phyloP scores from a whole-genome alignment of 2,113 vertebrate species.

The Dendropsophus ebraccatus region DNA sequence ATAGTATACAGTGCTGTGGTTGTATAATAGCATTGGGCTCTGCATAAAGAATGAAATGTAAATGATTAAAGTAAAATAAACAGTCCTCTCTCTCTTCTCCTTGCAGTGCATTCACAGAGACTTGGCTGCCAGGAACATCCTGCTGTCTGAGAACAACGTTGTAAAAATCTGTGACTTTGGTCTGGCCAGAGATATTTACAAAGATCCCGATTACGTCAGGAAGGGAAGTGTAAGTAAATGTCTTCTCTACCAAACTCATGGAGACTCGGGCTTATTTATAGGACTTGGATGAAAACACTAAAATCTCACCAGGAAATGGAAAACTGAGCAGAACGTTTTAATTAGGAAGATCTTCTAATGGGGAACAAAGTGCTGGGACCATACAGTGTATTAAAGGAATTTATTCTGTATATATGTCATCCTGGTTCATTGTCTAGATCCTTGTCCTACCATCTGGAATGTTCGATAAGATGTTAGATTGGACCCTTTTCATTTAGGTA shows the following conservation, averaged over 20 bases:
- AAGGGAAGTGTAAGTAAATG: constrained; percentile 90
- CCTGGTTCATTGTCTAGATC: background rate
- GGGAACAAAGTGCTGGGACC: background rate
- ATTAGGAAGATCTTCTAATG: background rate
- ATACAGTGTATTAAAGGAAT: background rate
- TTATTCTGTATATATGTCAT: background rate
- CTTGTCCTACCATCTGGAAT: background rate
- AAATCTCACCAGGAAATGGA: background rate
- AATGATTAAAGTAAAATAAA: background rate
- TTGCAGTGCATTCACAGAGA: constrained; percentile 94
- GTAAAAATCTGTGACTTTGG: constrained; percentile 99
- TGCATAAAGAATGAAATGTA: background rate
- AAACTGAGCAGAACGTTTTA: background rate
- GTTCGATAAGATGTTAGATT: background rate
- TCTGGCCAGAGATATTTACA: constrained; percentile 97
- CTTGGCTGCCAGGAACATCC: constrained; percentile 96
- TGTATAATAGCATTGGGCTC: background rate
- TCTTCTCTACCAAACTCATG: background rate
- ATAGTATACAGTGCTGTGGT: too few relatives aligned
- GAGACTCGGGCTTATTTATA: background rate
- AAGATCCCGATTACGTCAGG: constrained; percentile 97
- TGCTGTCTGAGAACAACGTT: constrained; percentile 93
- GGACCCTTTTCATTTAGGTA: too few relatives aligned
- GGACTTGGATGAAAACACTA: background rate
- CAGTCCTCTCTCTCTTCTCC: constrained; percentile 11